Base-by-base conservation (phyloP, 2,113 vertebrate species). In the Bufo gargarizans region DNA sequence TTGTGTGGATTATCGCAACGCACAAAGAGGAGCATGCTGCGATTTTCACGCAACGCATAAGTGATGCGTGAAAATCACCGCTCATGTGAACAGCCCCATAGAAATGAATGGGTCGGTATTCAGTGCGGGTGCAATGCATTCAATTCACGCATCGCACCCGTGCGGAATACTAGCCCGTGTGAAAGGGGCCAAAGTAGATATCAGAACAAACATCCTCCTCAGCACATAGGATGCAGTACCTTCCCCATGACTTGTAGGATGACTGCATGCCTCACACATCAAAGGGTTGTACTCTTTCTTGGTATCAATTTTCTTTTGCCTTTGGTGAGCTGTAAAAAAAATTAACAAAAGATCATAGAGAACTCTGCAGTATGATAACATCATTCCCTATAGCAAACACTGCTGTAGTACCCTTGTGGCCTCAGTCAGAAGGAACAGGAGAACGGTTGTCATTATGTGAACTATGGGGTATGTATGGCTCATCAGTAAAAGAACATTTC, bases 221-320 rank as follows among this genome's bases (percentile, higher is more conserved):
- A 67, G 45, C 63, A 67, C 45, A 69, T 22, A 63, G 47, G 22
- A 49, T 69, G 61, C 47, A 83, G 53, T 83, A 67, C 81, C 69
- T 83, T 69, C 49, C 81, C 47, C 19, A 67, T 53, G 81, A 67
- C 81, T 83, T 67, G 61, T 59, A 11, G 47, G 81, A 83, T 69
- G 67, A 67, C 69, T 83, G 63, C 81, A 83, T 83, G 47, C 61
- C 63, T 83, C 43, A 53, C 17, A 69, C 81, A 83, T 83, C 81
- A 83, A 83, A 83, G 81, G 20, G 8, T 50, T 83, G 81, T 45
- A 61, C 63, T 83, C 45, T 16, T 83, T 83, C 81, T 65, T 83
- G 69, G 81, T 83, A 83, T 83, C 61, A 83, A 67, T 83, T 83
- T 67, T 63, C 61, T 19, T 65, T 65, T 67, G 59, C 61, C 45